Percentiles rank a stretch among this genome's conserved stretches.
phyloP scores from a whole-genome alignment of 2,113 vertebrate species.

The Himantopus leucocephalus region DNA sequence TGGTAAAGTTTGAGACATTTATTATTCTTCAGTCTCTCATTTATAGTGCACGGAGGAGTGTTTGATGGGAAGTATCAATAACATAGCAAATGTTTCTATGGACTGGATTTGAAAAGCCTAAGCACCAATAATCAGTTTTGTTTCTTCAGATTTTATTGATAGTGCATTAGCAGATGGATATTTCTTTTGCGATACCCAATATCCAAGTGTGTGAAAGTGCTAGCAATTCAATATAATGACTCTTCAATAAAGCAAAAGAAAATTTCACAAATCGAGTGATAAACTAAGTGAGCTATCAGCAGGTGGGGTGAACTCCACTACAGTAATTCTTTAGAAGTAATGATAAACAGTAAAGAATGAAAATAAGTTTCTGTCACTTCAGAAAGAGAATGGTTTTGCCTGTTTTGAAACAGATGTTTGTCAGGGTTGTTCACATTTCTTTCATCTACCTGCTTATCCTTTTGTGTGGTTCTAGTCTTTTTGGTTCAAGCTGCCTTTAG shows the following conservation, averaged over 20 bases:
- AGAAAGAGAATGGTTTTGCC: background rate
- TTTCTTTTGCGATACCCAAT: background rate
- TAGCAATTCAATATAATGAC: background rate
- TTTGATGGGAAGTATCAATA: constrained; percentile 56
- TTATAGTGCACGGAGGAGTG: background rate
- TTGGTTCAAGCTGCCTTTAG: background rate
- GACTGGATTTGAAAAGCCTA: constrained; percentile 2
- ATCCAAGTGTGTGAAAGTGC: background rate
- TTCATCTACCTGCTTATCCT: background rate
- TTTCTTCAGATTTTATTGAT: constrained; percentile 7
- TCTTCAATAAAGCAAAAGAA: background rate
- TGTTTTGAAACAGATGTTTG: background rate
- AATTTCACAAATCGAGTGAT: background rate
- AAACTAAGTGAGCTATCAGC: background rate
- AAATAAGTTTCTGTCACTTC: background rate
- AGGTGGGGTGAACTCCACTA: background rate
- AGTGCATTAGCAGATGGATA: background rate
- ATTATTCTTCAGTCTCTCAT: background rate
- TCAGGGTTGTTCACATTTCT: background rate
- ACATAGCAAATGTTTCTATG: background rate
- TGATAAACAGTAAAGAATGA: background rate
- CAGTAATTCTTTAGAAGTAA: background rate
- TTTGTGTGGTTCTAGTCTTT: background rate
- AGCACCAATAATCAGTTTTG: background rate
- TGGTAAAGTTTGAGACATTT: background rate